Conservation (phyloP, 2,888 invertebrate species). For the Thalpophila matura region DNA sequence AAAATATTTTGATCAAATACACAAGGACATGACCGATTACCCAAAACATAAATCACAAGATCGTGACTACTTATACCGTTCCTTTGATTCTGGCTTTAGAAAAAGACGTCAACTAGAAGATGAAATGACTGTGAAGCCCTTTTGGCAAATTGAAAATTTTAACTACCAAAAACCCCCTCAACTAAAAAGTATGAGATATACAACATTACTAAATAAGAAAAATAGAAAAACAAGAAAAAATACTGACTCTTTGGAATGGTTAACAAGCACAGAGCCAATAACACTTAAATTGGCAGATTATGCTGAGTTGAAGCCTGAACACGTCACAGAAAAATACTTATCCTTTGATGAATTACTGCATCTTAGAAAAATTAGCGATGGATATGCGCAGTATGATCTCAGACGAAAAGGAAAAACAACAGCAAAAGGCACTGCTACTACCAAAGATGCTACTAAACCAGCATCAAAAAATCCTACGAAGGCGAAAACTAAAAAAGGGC, state of each 20-base stretch:
- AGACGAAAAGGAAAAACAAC: conserved; percentile 61
- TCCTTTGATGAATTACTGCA: conserved; percentile 87
- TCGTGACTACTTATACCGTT: conserved; percentile 67
- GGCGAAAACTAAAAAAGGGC: background rate
- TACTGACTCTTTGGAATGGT: conserved; percentile 42
- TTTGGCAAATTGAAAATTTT: conserved; percentile 80
- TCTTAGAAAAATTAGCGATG: conserved; percentile 77
- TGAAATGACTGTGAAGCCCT: conserved; percentile 72
- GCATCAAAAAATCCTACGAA: conserved; percentile 25
- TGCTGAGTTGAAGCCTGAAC: conserved; percentile 53
- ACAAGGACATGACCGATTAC: conserved; percentile 56
- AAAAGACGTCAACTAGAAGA: conserved; percentile 72
- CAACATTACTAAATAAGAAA: conserved; percentile 73
- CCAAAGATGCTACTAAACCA: conserved; percentile 18
- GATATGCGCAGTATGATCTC: conserved; percentile 64
- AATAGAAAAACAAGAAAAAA: conserved; percentile 67
- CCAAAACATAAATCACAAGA: conserved; percentile 60
- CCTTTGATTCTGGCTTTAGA: conserved; percentile 74
- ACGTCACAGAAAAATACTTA: conserved; percentile 82
- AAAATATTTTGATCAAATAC: conserved; percentile 59
- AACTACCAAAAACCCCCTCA: conserved; percentile 66
- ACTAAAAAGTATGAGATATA: conserved; percentile 78
- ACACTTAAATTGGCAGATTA: conserved; percentile 72
- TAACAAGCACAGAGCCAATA: conserved; percentile 77
- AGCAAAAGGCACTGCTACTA: background rate